These are phyloP conservation scores for Turnix velox DNA, from an alignment of 2,113 vertebrate genomes.

Conservation along the genomic window DNA sequence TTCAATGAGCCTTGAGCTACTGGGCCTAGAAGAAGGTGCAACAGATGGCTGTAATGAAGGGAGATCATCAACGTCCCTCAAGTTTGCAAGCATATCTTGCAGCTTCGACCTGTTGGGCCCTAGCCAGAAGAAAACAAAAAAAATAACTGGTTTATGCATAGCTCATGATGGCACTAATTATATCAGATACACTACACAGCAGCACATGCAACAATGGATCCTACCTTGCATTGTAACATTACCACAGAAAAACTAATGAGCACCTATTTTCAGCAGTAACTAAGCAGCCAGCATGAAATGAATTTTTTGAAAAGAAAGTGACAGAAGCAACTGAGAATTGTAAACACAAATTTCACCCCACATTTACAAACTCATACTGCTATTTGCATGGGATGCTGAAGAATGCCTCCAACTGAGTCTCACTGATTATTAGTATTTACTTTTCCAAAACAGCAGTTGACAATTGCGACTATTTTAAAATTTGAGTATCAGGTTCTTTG, in stretches of 20 bases:
- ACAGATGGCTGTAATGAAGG: conserved; percentile 92
- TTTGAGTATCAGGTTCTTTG: conserved; percentile 39
- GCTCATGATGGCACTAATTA: background rate
- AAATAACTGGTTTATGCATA: conserved; percentile 35
- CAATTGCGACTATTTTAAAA: conserved; percentile 22
- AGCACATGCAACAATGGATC: conserved; percentile 54
- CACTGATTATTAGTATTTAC: conserved; percentile 19
- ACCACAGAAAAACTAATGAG: conserved; percentile 46
- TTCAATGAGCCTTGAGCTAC: conserved; percentile 85
- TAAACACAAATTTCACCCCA: background rate
- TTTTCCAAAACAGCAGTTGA: conserved; percentile 22
- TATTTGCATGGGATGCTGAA: conserved; percentile 45
- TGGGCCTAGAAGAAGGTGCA: conserved; percentile 84
- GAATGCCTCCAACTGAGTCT: conserved; percentile 32
- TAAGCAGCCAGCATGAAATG: conserved; percentile 64
- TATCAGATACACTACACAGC: conserved; percentile 1
- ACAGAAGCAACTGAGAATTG: conserved; percentile 46
- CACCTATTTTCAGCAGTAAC: conserved; percentile 43
- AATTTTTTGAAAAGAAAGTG: conserved; percentile 58
- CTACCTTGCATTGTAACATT: conserved; percentile 10
- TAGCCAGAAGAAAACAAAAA: conserved; percentile 65
- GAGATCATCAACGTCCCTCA: conserved; percentile 93
- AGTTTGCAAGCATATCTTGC: conserved; percentile 98
- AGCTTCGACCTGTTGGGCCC: conserved; percentile 97
- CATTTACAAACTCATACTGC: conserved; percentile 1